phyloP scores from a whole-genome alignment of 2,888 invertebrate genomes.

The Heteromyza rotundicornis region DNA sequence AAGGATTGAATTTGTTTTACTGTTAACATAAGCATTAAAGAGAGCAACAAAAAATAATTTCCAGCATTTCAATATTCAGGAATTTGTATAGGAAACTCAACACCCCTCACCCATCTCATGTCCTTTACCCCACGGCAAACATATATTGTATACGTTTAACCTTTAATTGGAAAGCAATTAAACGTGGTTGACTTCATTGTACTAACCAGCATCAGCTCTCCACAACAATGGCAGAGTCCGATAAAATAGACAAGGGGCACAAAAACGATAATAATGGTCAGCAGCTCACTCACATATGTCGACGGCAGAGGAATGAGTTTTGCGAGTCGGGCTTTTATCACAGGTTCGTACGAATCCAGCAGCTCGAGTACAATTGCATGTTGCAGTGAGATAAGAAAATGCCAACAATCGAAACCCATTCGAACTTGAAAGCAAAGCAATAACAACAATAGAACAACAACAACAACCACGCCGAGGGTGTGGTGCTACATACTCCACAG shows the following conservation, averaged over 20 bases:
- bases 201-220: neutral
- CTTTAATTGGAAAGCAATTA: neutral
- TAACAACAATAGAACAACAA: constrained; percentile 33
- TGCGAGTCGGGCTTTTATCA: neutral
- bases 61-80: too few species aligned
- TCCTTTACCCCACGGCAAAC: too few species aligned
- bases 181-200: neutral
- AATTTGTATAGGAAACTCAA: too few species aligned
- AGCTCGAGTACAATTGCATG: neutral
- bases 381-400: neutral
- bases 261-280: neutral
- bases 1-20: too few species aligned
- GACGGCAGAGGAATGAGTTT: neutral
- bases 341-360: neutral
- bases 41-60: too few species aligned
- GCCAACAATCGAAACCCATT: neutral
- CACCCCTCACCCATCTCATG: too few species aligned
- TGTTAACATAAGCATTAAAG: too few species aligned
- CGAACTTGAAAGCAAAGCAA: neutral
- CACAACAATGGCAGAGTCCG: neutral
- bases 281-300: neutral
- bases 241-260: neutral
- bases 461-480: constrained; percentile 38
- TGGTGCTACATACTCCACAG: too few species aligned
- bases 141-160: neutral